Evolutionary conservation across 2,797 vertebrate genomes (phyloP).

Genomic region (Ctenochaetus hawaiiensis): DNA sequence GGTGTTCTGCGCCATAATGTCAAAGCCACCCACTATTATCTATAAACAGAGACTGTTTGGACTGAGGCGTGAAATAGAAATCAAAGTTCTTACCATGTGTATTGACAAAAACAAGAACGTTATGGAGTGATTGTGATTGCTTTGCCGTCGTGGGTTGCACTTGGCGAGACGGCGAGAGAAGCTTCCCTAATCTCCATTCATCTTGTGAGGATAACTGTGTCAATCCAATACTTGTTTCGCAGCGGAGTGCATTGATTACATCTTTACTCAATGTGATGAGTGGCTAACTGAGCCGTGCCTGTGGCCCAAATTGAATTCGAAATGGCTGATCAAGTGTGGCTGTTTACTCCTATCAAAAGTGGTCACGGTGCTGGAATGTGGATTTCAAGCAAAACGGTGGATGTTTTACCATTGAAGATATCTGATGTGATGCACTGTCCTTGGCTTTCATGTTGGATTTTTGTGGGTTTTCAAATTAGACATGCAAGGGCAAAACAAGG

Average conservation of each 20-base stretch:
- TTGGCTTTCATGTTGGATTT: slow-evolving; percentile 46
- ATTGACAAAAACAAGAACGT: slow-evolving; percentile 73
- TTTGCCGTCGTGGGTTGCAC: slow-evolving; percentile 44
- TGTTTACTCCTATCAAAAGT: slow-evolving; percentile 63
- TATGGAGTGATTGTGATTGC: slow-evolving; percentile 63
- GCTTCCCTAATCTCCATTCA: slow-evolving; percentile 73
- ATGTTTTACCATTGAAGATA: slow-evolving; percentile 39
- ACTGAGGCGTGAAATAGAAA: slow-evolving; percentile 76
- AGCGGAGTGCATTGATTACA: slow-evolving; percentile 77
- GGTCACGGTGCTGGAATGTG: slow-evolving; percentile 66
- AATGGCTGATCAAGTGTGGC: slow-evolving; percentile 63
- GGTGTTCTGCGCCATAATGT: slow-evolving; percentile 70
- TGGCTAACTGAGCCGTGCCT: slow-evolving; percentile 66
- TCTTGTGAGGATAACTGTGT: slow-evolving; percentile 77
- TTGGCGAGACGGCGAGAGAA: slow-evolving; percentile 40
- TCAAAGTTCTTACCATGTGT: slow-evolving; percentile 72
- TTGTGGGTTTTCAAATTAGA: slow-evolving; percentile 36
- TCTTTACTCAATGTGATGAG: slow-evolving; percentile 75
- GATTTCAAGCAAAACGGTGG: slow-evolving; percentile 51
- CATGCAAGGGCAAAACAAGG: slow-evolving; percentile 11
- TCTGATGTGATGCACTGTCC: slow-evolving; percentile 45
- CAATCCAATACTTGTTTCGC: slow-evolving; percentile 78
- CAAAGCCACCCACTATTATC: slow-evolving; percentile 74
- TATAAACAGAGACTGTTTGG: slow-evolving; percentile 68
- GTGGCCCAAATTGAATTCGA: slow-evolving; percentile 70